Conservation (phyloP, 2,113 vertebrate species). For the Cottus gobio region DNA sequence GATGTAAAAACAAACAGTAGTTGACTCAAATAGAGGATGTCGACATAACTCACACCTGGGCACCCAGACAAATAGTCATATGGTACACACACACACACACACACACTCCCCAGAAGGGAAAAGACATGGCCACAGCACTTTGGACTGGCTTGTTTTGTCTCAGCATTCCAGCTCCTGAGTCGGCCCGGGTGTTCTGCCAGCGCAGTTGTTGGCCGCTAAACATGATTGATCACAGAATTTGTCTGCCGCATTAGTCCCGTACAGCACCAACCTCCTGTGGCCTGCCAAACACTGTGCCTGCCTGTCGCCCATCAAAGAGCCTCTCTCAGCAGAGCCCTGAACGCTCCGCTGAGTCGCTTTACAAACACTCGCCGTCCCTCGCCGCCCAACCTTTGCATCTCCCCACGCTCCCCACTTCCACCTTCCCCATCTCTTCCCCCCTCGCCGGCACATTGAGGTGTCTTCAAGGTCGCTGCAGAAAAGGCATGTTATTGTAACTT, state of each 20-base stretch:
- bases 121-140: slow-evolving; percentile 50
- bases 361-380: slow-evolving; percentile 32
- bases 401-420: not conserved
- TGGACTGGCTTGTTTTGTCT: slow-evolving; percentile 42
- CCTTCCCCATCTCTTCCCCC: not conserved
- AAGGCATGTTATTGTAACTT: slow-evolving; percentile 21
- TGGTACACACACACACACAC: not conserved
- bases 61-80: not conserved
- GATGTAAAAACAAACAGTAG: slow-evolving; percentile 17
- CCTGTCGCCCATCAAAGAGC: slow-evolving; percentile 55
- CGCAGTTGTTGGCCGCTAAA: slow-evolving; percentile 58
- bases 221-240: slow-evolving; percentile 69
- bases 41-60: slow-evolving; percentile 18
- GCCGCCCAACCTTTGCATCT: not conserved
- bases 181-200: slow-evolving; percentile 43
- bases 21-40: not conserved
- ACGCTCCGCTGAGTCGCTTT: slow-evolving; percentile 48
- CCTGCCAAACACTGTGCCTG: slow-evolving; percentile 48
- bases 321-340: slow-evolving; percentile 69
- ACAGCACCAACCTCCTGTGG: slow-evolving; percentile 44
- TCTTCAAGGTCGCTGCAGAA: slow-evolving; percentile 2
- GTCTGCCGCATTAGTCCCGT: slow-evolving; percentile 53
- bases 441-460: not conserved
- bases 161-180: slow-evolving; percentile 51
- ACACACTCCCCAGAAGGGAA: not conserved